These are phyloP conservation scores for Caenorhabditis imperialis DNA, from an alignment of 2,888 invertebrate species.

Conservation along the genomic window DNA sequence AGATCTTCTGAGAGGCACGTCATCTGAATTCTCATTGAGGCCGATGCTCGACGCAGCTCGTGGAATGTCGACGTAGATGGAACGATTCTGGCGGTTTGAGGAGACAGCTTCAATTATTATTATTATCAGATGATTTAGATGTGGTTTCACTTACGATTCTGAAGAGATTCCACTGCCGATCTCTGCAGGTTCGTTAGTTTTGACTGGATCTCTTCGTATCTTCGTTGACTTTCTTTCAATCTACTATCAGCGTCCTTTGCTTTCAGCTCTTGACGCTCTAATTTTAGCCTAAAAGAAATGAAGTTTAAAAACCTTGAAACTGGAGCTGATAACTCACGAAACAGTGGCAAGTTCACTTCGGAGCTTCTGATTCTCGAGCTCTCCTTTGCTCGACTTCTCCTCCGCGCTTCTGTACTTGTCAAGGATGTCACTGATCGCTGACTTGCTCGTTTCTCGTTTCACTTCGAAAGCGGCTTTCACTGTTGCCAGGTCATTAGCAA, in stretches of 20 bases:
- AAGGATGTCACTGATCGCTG: constrained; percentile 45
- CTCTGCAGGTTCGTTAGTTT: constrained; percentile 24
- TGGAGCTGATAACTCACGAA: constrained; percentile 12
- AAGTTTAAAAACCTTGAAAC: background rate
- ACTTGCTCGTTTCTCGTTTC: constrained; percentile 49
- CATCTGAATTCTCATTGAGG: constrained; percentile 35
- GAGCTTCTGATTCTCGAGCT: constrained; percentile 41
- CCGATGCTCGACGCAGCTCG: constrained; percentile 35
- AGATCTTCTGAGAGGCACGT: constrained; percentile 44
- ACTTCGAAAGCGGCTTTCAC: constrained; percentile 50
- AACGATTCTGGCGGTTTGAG: constrained; percentile 38
- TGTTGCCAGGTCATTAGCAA: constrained; percentile 38
- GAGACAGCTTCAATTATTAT: constrained; percentile 17
- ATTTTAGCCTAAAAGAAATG: constrained; percentile 49
- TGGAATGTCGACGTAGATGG: constrained; percentile 52
- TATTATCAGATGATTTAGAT: background rate
- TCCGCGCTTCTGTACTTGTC: constrained; percentile 49
- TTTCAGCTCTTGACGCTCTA: constrained; percentile 54
- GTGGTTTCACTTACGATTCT: constrained; percentile 31
- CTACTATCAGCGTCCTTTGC: constrained; percentile 24
- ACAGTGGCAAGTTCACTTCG: constrained; percentile 32
- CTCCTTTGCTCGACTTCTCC: constrained; percentile 41
- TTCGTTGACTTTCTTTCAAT: constrained; percentile 26
- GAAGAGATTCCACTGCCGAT: constrained; percentile 48
- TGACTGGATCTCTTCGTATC: constrained; percentile 37